Evolutionary conservation across 2,888 invertebrate species (phyloP).

Genomic region (Heliconius sara): DNA sequence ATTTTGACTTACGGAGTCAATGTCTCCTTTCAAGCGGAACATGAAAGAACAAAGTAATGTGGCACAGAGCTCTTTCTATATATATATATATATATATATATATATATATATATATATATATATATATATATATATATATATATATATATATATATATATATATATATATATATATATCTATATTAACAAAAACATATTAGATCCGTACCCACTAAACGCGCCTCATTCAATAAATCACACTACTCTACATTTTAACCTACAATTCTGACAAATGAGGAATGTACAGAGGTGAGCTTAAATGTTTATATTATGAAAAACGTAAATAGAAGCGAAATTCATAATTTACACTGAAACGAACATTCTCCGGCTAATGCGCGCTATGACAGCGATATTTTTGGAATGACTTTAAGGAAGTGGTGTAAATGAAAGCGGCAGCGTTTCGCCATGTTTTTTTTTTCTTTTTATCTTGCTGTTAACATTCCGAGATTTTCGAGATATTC

Average conservation of each 20-base stretch:
- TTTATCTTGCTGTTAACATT: no score
- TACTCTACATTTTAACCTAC: not conserved
- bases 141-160: no score
- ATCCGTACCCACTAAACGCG: not conserved
- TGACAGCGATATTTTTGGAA: conserved; percentile 47
- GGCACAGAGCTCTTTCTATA: no score
- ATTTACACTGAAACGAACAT: conserved; percentile 36
- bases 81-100: no score
- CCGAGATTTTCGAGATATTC: no score
- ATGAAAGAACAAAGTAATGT: not conserved
- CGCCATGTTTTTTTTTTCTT: no score
- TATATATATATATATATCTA: no score
- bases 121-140: no score
- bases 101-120: no score
- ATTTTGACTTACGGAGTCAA: not conserved
- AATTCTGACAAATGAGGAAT: not conserved
- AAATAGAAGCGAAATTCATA: conserved; percentile 46
- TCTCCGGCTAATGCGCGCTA: conserved; percentile 27
- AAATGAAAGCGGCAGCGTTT: conserved; percentile 24
- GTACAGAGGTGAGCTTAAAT: conserved; percentile 5
- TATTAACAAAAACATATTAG: not conserved
- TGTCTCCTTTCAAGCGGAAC: not conserved
- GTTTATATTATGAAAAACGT: conserved; percentile 30
- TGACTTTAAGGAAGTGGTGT: conserved; percentile 14
- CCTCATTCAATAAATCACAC: not conserved